Conservation (phyloP, 2,888 invertebrate species). For the Eilema depressum region DNA sequence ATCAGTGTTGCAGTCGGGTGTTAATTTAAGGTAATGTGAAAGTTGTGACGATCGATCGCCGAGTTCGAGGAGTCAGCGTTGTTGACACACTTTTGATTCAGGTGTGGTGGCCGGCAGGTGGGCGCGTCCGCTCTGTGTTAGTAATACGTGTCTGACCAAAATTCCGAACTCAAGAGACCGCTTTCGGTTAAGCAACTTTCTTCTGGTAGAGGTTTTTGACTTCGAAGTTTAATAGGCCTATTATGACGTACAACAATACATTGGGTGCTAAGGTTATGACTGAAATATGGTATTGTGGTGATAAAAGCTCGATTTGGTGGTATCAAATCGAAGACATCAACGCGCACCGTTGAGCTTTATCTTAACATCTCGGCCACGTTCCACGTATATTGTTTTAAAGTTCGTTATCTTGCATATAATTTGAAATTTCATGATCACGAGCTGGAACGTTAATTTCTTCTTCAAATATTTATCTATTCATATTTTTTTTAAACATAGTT, state of each 20-base stretch:
- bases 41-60: conserved; percentile 81
- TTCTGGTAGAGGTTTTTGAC: conserved; percentile 64
- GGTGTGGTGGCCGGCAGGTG: conserved; percentile 82
- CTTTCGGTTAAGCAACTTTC: conserved; percentile 83
- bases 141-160: conserved; percentile 79
- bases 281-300: conserved; percentile 33
- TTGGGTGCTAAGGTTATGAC: conserved; percentile 29
- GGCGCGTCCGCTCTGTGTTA: conserved; percentile 78
- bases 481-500: neutral
- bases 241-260: conserved; percentile 28
- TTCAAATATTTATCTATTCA: neutral
- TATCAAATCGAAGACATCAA: conserved; percentile 81
- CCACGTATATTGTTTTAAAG: conserved; percentile 33
- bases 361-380: conserved; percentile 37
- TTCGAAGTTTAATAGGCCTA: conserved; percentile 26
- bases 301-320: conserved; percentile 59
- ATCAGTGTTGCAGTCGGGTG: conserved; percentile 68
- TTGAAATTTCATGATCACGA: conserved; percentile 23
- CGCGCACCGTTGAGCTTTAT: conserved; percentile 65
- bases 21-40: conserved; percentile 86
- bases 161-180: conserved; percentile 81
- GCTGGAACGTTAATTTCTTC: neutral
- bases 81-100: conserved; percentile 85
- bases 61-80: conserved; percentile 79
- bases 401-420: conserved; percentile 33